Evolutionary conservation across 2,113 vertebrate genomes (phyloP), one percentile per base, ranked within the genome.

Genomic region (Protobothrops flavoviridis): DNA sequence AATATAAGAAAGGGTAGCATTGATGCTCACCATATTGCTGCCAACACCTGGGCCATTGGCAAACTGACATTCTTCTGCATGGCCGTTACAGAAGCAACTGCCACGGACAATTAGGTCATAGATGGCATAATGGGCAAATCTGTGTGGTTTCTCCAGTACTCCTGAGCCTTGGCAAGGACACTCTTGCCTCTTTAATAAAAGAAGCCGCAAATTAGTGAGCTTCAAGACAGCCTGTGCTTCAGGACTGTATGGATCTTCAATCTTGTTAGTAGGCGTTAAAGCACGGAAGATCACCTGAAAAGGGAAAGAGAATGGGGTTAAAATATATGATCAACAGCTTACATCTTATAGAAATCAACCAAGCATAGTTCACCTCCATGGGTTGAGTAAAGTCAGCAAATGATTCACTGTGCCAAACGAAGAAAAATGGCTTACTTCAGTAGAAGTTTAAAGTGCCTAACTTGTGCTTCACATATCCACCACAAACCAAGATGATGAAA

Each of bases 31-130:
- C 96, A 95, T 43, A 0, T 94, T 97, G 57, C 97, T 96, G 2
- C 24, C 17, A 17, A 93, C 91, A 39, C 91, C 90, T 0, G 95
- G 96, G 89, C 59, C 95, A 92, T 97, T 97, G 93, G 96, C 85
- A 64, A 97, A 94, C 90, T 97, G 95, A 1, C 98, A 99, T n/a
- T 98, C 92, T 93, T 99, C 98, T 3, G 98, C 98, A 2, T 99
- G 98, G 5, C 98, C 98, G 0, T 99, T 98, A 91, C 98, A 99
- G 92, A 99, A 97, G 95, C 98, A 99, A 87, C 98, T 99, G 56
- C 98, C 98, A 81, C 97, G 98, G 87, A 98, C 95, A 92, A 98
- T 97, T 94, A 99, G 97, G 94, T 98, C 98, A 94, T 98, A 99
- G 96, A 99, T 97, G 91, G 98, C 98, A 90, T 98, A 99, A 59